phyloP scores from a whole-genome alignment of 1,140 invertebrate genomes.

The Drosophila lacteicornis region DNA sequence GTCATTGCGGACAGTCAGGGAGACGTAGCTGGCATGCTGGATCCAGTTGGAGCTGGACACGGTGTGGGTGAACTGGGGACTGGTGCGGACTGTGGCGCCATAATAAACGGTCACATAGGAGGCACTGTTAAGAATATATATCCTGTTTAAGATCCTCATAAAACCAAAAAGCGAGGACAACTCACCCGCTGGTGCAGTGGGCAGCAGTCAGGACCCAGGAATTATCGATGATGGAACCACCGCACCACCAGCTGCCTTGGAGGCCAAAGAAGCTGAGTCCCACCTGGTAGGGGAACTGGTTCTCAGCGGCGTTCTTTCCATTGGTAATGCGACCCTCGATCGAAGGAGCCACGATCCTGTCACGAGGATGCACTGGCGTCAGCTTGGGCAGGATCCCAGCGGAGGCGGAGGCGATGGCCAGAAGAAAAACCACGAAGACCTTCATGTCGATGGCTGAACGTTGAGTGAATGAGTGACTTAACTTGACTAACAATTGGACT shows the following conservation, averaged over 20 bases:
- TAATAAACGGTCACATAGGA: constrained; percentile 38
- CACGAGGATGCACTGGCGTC: constrained; percentile 15
- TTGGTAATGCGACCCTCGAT: constrained; percentile 78
- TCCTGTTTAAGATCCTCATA: not conserved
- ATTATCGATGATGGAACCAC: constrained; percentile 86
- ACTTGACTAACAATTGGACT: constrained; percentile 66
- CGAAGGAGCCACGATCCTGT: constrained; percentile 25
- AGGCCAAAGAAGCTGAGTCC: constrained; percentile 78
- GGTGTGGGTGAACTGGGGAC: constrained; percentile 40
- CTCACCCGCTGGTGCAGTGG: constrained; percentile 85
- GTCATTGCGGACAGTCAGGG: constrained; percentile 31
- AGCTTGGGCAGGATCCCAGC: constrained; percentile 56
- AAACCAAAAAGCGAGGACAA: no score
- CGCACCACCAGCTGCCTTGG: constrained; percentile 85
- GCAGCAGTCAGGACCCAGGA: constrained; percentile 87
- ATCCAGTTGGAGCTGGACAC: constrained; percentile 41
- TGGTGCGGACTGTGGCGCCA: constrained; percentile 47
- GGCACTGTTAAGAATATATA: constrained; percentile 26
- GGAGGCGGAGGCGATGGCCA: constrained; percentile 65
- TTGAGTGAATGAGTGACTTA: constrained; percentile 54
- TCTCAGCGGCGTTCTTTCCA: constrained; percentile 60
- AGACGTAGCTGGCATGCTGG: constrained; percentile 49
- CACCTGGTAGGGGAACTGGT: constrained; percentile 86
- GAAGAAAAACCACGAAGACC: constrained; percentile 60
- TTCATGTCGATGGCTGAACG: constrained; percentile 59